Conservation (phyloP, 2,888 invertebrate species). For the Agrotis clavis region DNA sequence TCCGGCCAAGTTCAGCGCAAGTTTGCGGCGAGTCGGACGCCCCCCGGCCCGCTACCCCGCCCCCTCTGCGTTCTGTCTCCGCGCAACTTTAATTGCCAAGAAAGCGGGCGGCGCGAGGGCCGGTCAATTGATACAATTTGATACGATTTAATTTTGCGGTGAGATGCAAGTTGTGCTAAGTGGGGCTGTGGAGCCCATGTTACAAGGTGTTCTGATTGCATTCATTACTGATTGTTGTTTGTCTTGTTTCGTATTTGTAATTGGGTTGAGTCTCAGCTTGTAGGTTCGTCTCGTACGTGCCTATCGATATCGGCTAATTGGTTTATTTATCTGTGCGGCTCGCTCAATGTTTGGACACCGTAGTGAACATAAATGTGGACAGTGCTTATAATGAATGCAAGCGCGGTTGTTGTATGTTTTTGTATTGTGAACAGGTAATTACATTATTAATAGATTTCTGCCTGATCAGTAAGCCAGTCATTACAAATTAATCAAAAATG, state of each 20-base stretch:
- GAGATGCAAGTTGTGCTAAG: constrained; percentile 67
- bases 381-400: constrained; percentile 55
- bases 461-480: constrained; percentile 33
- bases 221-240: constrained; percentile 61
- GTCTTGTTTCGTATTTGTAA: constrained; percentile 58
- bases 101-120: constrained; percentile 69
- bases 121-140: constrained; percentile 84
- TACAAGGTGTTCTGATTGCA: constrained; percentile 71
- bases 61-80: constrained; percentile 71
- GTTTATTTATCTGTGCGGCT: constrained; percentile 12
- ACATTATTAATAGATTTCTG: constrained; percentile 51
- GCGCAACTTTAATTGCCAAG: constrained; percentile 85
- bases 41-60: constrained; percentile 26
- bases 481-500: constrained; percentile 24
- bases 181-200: constrained; percentile 56
- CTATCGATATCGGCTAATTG: constrained; percentile 33
- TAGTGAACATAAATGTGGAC: constrained; percentile 20
- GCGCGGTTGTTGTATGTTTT: constrained; percentile 46
- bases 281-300: constrained; percentile 31
- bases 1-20: constrained; percentile 65
- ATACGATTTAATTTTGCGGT: constrained; percentile 78
- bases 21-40: constrained; percentile 71
- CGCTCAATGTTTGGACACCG: constrained; percentile 1
- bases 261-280: constrained; percentile 49
- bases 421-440: constrained; percentile 49